Percentiles rank a stretch among this genome's conserved stretches.
Evolutionary conservation across 1,140 invertebrate genomes (phyloP).

Genomic region (Pygmarrhopalites habei): DNA sequence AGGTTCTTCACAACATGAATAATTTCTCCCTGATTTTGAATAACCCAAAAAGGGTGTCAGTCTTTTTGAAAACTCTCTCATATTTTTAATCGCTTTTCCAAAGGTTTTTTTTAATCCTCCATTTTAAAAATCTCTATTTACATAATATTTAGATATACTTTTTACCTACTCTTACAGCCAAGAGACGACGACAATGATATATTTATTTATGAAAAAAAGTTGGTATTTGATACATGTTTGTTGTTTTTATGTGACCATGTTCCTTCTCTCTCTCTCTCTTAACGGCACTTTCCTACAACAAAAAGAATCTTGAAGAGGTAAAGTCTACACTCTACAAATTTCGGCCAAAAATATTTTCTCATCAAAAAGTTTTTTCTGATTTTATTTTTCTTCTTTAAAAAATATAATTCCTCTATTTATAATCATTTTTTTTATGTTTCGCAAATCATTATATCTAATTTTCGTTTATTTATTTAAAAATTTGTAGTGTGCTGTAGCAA

Average conservation of each 20-base stretch:
- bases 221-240: conserved; percentile 15
- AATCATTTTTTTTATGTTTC: conserved; percentile 1
- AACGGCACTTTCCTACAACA: conserved; percentile 2
- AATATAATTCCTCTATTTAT: neutral
- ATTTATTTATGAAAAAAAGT: neutral
- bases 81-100: too few relatives aligned
- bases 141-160: too few relatives aligned
- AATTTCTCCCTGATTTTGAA: too few relatives aligned
- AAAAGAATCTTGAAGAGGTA: conserved; percentile 41
- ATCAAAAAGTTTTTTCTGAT: neutral
- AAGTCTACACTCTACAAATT: conserved; percentile 6
- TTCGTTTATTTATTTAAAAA: too few relatives aligned
- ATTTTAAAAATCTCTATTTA: too few relatives aligned
- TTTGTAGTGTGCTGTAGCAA: too few relatives aligned
- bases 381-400: neutral
- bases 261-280: conserved; percentile 21
- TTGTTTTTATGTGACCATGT: conserved; percentile 37
- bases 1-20: too few relatives aligned
- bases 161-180: too few relatives aligned
- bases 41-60: too few relatives aligned
- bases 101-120: too few relatives aligned
- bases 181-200: neutral
- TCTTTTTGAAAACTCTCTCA: too few relatives aligned
- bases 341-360: neutral
- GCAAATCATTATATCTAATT: too few relatives aligned